phyloP scores from a whole-genome alignment of 1,140 invertebrate species.

The Drosophila ercepeae region DNA sequence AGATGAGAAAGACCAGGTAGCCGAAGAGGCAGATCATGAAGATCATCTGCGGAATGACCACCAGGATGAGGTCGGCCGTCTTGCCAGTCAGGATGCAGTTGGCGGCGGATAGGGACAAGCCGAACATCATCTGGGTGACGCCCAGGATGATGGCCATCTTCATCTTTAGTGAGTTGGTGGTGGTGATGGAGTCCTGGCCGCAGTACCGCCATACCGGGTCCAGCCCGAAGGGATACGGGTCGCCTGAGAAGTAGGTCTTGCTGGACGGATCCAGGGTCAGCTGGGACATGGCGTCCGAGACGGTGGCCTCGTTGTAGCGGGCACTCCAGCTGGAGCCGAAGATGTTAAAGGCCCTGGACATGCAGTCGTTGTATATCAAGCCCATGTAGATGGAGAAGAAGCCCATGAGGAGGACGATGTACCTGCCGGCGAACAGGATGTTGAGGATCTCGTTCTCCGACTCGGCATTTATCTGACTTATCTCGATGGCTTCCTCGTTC shows the following conservation, averaged over 20 bases:
- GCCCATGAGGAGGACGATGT: conserved; percentile 99
- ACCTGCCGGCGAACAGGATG: conserved; percentile 98
- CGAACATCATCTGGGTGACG: conserved; percentile 98
- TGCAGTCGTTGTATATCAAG: conserved; percentile 97
- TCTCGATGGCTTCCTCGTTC: conserved; percentile 88
- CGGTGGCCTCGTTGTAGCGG: conserved; percentile 87
- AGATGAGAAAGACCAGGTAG: conserved; percentile 95
- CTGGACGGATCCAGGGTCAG: conserved; percentile 92
- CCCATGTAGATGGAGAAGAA: conserved; percentile 98
- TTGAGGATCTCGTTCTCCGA: conserved; percentile 96
- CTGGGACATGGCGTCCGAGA: conserved; percentile 78
- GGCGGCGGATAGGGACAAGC: conserved; percentile 93
- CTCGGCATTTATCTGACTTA: conserved; percentile 89
- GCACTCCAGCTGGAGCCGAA: conserved; percentile 94
- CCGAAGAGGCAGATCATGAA: conserved; percentile 95
- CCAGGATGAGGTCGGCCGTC: conserved; percentile 91
- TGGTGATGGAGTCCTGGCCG: conserved; percentile 97
- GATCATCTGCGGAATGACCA: conserved; percentile 96
- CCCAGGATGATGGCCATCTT: conserved; percentile 98
- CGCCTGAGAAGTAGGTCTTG: conserved; percentile 82
- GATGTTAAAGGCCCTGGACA: conserved; percentile 96
- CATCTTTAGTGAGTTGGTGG: conserved; percentile 99
- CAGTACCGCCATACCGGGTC: conserved; percentile 95
- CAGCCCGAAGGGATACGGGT: conserved; percentile 83
- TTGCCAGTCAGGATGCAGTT: conserved; percentile 94